Percentiles rank a stretch among this genome's conserved stretches.
phyloP scores from a whole-genome alignment of 2,888 invertebrate species.

The Buathra laborator region DNA sequence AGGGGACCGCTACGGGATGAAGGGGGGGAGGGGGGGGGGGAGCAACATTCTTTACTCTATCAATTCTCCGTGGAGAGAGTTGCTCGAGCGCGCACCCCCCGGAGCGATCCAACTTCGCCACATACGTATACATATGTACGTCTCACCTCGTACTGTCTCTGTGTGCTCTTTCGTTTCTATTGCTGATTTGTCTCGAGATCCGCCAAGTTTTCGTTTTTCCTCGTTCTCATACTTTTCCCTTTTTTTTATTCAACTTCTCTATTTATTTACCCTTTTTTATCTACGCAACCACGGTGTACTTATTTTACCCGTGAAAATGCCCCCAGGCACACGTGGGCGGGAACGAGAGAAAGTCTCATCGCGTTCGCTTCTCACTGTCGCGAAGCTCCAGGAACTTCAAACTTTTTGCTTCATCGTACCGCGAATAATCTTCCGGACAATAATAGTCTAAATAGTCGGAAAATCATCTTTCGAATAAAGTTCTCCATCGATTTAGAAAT shows the following conservation, averaged over 20 bases:
- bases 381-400: neutral
- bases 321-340: neutral
- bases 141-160: slow-evolving; percentile 31
- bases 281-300: slow-evolving; percentile 3
- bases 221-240: slow-evolving; percentile 12
- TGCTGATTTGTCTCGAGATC: slow-evolving; percentile 72
- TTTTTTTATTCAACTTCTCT: slow-evolving; percentile 3
- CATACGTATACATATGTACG: slow-evolving; percentile 23
- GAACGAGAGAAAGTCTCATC: slow-evolving; percentile 10
- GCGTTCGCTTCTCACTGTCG: neutral
- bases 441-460: neutral
- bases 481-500: too few relatives aligned
- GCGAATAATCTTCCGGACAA: neutral
- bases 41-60: slow-evolving; percentile 79
- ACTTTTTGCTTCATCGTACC: neutral
- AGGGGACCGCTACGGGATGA: slow-evolving; percentile 44
- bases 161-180: slow-evolving; percentile 63
- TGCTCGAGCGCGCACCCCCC: slow-evolving; percentile 69
- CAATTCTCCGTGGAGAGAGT: slow-evolving; percentile 77
- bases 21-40: slow-evolving; percentile 29
- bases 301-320: slow-evolving; percentile 37
- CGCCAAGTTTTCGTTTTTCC: slow-evolving; percentile 22
- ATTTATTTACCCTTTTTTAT: slow-evolving; percentile 57
- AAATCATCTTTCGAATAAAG: neutral
- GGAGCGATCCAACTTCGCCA: slow-evolving; percentile 54